These are phyloP conservation scores for Gallinago jamesoni DNA, from an alignment of 2,113 vertebrate genomes.

Conservation along the genomic window DNA sequence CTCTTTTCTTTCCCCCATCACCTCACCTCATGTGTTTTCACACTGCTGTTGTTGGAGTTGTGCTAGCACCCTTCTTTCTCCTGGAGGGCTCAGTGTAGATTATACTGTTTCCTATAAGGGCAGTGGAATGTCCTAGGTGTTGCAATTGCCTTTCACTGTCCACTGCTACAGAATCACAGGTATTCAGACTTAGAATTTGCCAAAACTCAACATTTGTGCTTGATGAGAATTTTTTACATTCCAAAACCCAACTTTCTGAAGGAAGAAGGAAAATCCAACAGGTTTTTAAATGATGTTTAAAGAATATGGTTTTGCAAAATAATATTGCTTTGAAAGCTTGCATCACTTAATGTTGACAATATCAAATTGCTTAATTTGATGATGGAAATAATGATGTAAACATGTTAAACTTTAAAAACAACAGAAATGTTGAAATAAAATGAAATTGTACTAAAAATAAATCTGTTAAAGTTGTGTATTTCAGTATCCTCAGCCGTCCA, in stretches of 20 bases:
- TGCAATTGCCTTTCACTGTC: background rate
- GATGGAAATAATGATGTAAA: background rate
- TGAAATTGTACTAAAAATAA: background rate
- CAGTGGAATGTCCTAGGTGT: background rate
- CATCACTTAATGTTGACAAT: background rate
- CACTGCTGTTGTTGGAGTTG: background rate
- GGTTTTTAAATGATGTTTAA: background rate
- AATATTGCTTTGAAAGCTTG: background rate
- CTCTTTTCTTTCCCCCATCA: background rate
- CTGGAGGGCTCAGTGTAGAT: background rate
- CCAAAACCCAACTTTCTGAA: background rate
- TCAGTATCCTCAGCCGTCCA: background rate
- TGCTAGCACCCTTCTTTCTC: background rate
- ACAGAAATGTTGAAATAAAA: background rate
- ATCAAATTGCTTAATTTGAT: background rate
- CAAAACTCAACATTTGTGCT: background rate
- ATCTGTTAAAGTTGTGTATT: background rate
- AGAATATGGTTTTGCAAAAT: background rate
- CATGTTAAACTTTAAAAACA: background rate
- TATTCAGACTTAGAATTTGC: background rate
- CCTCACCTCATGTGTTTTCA: background rate
- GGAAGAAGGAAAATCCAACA: background rate
- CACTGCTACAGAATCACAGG: background rate
- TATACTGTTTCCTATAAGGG: background rate
- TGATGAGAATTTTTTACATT: background rate